Evolutionary conservation across 2,888 invertebrate genomes (phyloP).

Genomic region (Eupithecia abbreviata): DNA sequence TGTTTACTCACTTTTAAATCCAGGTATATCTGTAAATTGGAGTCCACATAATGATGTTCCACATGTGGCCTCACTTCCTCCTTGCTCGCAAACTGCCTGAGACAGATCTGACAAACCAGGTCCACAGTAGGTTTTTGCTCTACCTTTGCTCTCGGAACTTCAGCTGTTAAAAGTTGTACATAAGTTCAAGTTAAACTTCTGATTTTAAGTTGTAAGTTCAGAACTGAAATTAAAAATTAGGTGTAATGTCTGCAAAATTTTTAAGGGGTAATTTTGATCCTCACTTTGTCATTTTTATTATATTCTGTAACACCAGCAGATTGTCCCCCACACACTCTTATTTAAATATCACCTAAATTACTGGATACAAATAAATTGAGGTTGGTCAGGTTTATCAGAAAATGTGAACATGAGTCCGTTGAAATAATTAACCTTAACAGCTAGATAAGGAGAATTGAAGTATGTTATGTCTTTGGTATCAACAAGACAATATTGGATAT

Average conservation of each 20-base stretch:
- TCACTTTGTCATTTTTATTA: no score
- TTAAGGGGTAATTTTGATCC: no score
- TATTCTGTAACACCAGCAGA: no score
- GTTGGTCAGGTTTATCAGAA: no score
- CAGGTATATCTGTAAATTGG: neutral
- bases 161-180: neutral
- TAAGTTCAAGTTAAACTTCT: no score
- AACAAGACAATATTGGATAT: neutral
- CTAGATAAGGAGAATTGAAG: neutral
- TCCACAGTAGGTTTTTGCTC: neutral
- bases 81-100: neutral
- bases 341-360: no score
- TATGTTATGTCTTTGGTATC: neutral
- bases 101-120: conserved; percentile 2
- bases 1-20: neutral
- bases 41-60: neutral
- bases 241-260: no score
- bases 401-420: no score
- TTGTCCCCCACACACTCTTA: no score
- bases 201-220: neutral
- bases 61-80: neutral
- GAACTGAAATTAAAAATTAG: neutral
- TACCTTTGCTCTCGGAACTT: neutral
- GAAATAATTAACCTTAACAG: neutral
- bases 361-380: no score